Percentiles rank a stretch among this genome's conserved stretches.
phyloP scores from a whole-genome alignment of 2,113 vertebrate genomes.

The Lota lota region DNA sequence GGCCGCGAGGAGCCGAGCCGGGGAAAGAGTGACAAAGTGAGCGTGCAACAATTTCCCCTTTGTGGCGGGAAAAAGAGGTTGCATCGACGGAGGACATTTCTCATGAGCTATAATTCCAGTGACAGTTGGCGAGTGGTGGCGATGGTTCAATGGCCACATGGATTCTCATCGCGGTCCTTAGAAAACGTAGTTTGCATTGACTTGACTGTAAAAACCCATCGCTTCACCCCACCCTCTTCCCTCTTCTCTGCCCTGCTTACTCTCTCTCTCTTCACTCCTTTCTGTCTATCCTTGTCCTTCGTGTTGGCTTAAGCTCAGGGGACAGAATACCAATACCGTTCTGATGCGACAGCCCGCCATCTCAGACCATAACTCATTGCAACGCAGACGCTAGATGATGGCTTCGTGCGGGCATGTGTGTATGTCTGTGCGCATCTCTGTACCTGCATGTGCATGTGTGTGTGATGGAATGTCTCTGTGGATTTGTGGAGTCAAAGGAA shows the following conservation, averaged over 20 bases:
- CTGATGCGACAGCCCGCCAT: slow-evolving; percentile 39
- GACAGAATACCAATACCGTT: slow-evolving; percentile 21
- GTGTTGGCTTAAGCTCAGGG: slow-evolving; percentile 38
- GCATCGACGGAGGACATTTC: slow-evolving; percentile 58
- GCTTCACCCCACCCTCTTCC: slow-evolving; percentile 10
- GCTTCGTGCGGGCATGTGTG: slow-evolving; percentile 19
- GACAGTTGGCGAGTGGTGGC: slow-evolving; percentile 47
- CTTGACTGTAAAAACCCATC: slow-evolving; percentile 31
- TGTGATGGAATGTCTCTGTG: neutral
- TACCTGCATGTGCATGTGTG: neutral
- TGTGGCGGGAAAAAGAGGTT: slow-evolving; percentile 33
- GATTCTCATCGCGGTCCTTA: slow-evolving; percentile 53
- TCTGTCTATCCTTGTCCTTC: slow-evolving; percentile 44
- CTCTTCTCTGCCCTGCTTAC: neutral
- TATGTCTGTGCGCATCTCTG: slow-evolving; percentile 16
- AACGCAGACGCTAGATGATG: slow-evolving; percentile 37
- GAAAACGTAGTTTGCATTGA: slow-evolving; percentile 64
- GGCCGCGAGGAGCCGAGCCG: neutral
- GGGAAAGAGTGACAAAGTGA: slow-evolving; percentile 15
- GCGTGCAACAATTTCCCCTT: slow-evolving; percentile 44
- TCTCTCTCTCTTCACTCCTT: slow-evolving; percentile 21
- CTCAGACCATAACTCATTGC: slow-evolving; percentile 40
- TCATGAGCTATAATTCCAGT: slow-evolving; percentile 66
- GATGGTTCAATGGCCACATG: slow-evolving; percentile 47
- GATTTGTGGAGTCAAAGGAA: neutral